Evolutionary conservation across 1,140 invertebrate species (phyloP), one percentile per base, ranked within the genome.

Genomic region (Linepithema humile): DNA sequence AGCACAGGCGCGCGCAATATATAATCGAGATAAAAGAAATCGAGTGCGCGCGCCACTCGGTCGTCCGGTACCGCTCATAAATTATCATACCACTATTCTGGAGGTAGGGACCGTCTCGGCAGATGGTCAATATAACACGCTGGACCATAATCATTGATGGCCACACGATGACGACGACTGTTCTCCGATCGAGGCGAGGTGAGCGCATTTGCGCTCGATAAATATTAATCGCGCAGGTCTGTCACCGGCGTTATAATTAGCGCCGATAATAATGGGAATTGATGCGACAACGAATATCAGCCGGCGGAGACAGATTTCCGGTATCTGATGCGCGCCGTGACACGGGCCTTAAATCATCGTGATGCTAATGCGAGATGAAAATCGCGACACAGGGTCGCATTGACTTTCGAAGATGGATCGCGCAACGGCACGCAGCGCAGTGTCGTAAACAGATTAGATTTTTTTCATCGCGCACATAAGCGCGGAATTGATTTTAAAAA

Each of bases 51-150:
- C 20, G 43, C 43, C 12, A 40, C 64, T 35, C 5, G 15, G 9
- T 29, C 38, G 73, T 65, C 15, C 17, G 3, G 43, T 6, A 40
- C 48, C 32, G 77, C 17, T 72, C 65, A 43, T 82, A 82, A 82
- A 82, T 82, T 82, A 82, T 73, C 2, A 29, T 40, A 7, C 35
- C 20, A 45, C n/a, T 12, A 6, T 43, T 69, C 50, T 35, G 48
- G 35, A 82, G 77, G 23, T 70, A 48, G 65, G 57, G 65, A 57
- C 6, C 23, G 3, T 35, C 57, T 35, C 23, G 23, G 50, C 65
- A 82, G 35, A 82, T 82, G 67, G 48, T 72, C 65, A 29, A 50
- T 82, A 57, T 57, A 72, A 73, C 65, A 72, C 38, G 45, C 17
- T 1, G 48, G 20, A 29, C 3, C 65, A 74, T 38, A 12, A 9